Evolutionary conservation across 2,113 vertebrate species (phyloP).

Genomic region (Leptobrachium ailaonicum): DNA sequence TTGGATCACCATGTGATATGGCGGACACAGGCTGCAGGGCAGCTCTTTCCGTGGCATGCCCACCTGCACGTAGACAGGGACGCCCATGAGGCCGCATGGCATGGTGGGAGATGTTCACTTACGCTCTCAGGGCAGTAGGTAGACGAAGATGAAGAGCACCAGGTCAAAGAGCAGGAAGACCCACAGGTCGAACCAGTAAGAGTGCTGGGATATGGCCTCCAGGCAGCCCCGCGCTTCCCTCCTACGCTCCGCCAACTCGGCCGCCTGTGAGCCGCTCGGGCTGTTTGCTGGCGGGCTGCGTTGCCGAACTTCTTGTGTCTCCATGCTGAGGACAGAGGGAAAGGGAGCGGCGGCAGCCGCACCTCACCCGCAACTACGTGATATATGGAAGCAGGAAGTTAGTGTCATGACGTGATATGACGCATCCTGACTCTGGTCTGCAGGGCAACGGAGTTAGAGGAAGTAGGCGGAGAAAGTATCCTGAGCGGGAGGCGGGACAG

Average conservation of each 20-base stretch:
- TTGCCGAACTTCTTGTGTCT: rapidly evolving
- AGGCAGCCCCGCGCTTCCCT: background rate
- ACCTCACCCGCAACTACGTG: background rate
- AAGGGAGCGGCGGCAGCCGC: background rate
- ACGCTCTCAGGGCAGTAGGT: slow-evolving; percentile 67
- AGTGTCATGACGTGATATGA: slow-evolving; percentile 1
- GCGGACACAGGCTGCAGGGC: too few species aligned
- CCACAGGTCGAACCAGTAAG: slow-evolving; percentile 91
- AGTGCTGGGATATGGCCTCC: slow-evolving; percentile 67
- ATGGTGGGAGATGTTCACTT: background rate
- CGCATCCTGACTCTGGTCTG: background rate
- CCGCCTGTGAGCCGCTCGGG: rapidly evolving
- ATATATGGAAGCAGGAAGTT: background rate
- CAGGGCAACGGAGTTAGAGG: background rate
- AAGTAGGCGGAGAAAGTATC: too few species aligned
- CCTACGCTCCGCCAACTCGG: background rate
- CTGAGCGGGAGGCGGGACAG: background rate
- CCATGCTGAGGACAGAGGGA: background rate
- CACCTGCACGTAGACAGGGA: too few species aligned
- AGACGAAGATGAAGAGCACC: slow-evolving; percentile 75
- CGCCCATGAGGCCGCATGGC: too few species aligned
- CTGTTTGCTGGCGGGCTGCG: rapidly evolving
- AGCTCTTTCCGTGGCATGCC: too few species aligned
- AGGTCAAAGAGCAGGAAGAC: slow-evolving; percentile 80
- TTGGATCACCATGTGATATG: too few species aligned